Conservation (phyloP, 2,113 vertebrate genomes). For the Scomber japonicus region DNA sequence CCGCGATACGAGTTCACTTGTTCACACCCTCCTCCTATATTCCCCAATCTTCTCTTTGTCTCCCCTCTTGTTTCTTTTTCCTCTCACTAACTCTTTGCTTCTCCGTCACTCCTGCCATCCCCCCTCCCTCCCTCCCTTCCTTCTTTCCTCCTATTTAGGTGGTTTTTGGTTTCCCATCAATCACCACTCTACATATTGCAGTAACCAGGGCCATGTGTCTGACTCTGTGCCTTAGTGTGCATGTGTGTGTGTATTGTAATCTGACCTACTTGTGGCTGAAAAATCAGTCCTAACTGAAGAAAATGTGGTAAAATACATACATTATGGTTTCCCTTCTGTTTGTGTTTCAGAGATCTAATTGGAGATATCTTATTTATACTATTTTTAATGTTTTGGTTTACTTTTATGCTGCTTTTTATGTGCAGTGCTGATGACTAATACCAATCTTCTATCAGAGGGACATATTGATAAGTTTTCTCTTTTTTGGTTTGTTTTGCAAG, state of each 20-base stretch:
- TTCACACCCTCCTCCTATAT: conserved; percentile 25
- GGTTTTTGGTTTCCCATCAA: conserved; percentile 78
- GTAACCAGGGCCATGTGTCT: conserved; percentile 80
- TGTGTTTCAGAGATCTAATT: neutral
- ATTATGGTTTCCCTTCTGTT: neutral
- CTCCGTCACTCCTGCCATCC: neutral
- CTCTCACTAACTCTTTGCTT: conserved; percentile 15
- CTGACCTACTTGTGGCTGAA: conserved; percentile 51
- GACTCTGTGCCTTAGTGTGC: neutral
- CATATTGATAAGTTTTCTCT: neutral
- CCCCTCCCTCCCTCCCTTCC: neutral
- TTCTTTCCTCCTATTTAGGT: conserved; percentile 39
- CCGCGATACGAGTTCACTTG: conserved; percentile 9
- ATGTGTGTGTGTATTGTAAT: conserved; percentile 26
- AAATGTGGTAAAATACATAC: conserved; percentile 16
- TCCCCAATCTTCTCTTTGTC: neutral
- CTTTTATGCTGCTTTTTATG: no score
- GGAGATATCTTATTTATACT: neutral
- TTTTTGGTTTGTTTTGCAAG: neutral
- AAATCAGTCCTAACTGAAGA: conserved; percentile 21
- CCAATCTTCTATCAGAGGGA: neutral
- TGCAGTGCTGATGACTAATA: neutral
- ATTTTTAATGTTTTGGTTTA: neutral
- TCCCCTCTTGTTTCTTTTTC: conserved; percentile 10
- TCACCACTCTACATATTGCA: conserved; percentile 70